Base-by-base conservation (phyloP, 2,888 invertebrate genomes). In the Adela reaumurella region DNA sequence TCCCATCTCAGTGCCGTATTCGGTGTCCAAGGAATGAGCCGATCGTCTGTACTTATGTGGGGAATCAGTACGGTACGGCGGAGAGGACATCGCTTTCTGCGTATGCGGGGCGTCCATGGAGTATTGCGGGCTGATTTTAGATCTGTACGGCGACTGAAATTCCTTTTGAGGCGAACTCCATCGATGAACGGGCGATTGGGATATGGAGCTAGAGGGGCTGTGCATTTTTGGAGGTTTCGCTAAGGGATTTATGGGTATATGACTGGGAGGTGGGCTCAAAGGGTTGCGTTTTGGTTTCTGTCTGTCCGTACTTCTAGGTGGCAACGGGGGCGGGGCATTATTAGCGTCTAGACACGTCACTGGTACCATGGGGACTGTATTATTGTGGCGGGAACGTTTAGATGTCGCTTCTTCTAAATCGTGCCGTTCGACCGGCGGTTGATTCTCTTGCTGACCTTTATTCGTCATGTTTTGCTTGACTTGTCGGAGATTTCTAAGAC, bases 291-390 rank as follows among this genome's bases (percentile, higher is more conserved):
- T 43, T 3, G 18, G 18, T 43, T 43, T 17, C 17, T 43, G 43
- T 1, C 70, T 57, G 35, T 71, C 70, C 10, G 61, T 64, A 0
- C 70, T 65, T 0, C 74, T 49, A 0, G 74, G 74, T 0, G 77
- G 77, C 2, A 74, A 53, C 0, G 70, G 71, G 0, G 76, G 77
- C 0, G 77, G 76, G 0, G 71, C 63, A 0, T 64, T 64, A 50
- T 71, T 74, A 3, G 3, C 17, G 52, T 77, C 77, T 2, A 77
- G 52, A 43, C 77, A 77, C 0, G 77, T 78, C 1, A 74, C 74
- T 0, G 77, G 77, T 1, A 74, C 67, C 56, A 70, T 60, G 0
- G 74, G 76, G 1, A 71, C 72, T 0, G 73, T 73, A 47, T 73
- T 67, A 46, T 71, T 71, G 49, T 70, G 69, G 66, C 18, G 64